Percentiles rank a stretch among this genome's conserved stretches.
These are phyloP conservation scores for Pelodytes ibericus DNA, from an alignment of 2,797 vertebrate genomes.

Conservation along the genomic window DNA sequence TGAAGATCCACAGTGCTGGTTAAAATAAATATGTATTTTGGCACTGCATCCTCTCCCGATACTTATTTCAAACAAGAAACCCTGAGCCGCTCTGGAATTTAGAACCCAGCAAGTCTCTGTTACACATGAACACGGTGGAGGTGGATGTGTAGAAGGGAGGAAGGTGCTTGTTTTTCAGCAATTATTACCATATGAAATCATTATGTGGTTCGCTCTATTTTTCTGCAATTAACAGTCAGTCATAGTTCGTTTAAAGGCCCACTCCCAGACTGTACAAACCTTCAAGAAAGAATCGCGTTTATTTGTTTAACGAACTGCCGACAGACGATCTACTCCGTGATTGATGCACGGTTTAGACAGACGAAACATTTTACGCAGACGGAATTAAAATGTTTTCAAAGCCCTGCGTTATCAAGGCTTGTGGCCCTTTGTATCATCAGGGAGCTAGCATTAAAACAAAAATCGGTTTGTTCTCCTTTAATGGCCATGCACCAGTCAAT, in stretches of 20 bases:
- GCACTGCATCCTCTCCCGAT: too few species aligned
- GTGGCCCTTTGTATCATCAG: too few species aligned
- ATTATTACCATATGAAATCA: slow-evolving; percentile 45
- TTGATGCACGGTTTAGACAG: neutral
- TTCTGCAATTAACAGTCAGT: slow-evolving; percentile 31
- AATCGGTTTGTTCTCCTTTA: too few species aligned
- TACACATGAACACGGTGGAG: neutral
- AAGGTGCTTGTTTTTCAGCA: neutral
- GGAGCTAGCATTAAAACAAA: too few species aligned
- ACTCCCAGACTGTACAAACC: neutral
- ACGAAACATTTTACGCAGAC: neutral
- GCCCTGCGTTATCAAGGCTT: neutral
- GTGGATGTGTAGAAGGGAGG: neutral
- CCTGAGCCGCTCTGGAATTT: too few species aligned
- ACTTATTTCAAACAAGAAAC: too few species aligned
- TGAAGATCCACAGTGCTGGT: too few species aligned
- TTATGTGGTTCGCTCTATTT: slow-evolving; percentile 45
- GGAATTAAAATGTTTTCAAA: slow-evolving; percentile 1
- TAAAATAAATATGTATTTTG: too few species aligned
- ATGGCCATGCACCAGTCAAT: too few species aligned
- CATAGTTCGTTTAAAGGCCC: neutral
- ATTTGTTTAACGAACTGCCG: neutral
- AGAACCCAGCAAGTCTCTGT: neutral
- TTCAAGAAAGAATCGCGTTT: neutral
- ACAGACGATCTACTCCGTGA: neutral